Conservation (phyloP, 2,888 invertebrate genomes). For the Platerodrilus igneus region DNA sequence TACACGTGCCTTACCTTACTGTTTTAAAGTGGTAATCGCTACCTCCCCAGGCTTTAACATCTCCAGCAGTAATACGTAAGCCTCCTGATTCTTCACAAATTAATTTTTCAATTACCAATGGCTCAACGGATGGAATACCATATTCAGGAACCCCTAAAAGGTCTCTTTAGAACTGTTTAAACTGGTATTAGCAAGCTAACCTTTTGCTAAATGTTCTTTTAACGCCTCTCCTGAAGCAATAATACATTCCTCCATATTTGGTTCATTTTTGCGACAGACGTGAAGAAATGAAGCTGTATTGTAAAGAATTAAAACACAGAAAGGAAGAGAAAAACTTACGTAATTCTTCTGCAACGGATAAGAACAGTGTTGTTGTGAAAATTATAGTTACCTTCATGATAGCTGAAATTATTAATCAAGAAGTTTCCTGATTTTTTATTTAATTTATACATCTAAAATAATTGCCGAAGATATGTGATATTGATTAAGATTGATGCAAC, state of each 20-base stretch:
- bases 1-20: constrained; percentile 53
- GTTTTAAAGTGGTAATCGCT: constrained; percentile 50
- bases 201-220: constrained; percentile 49
- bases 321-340: no score
- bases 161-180: neutral
- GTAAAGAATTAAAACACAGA: constrained; percentile 1
- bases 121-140: constrained; percentile 55
- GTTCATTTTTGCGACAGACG: constrained; percentile 52
- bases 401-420: no score
- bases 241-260: constrained; percentile 50
- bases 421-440: no score
- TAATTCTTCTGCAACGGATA: neutral
- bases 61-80: constrained; percentile 45
- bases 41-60: constrained; percentile 52
- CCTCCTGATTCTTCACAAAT: constrained; percentile 49
- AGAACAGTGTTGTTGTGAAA: no score
- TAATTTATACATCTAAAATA: no score
- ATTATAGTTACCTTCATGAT: no score
- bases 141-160: constrained; percentile 51
- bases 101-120: constrained; percentile 50
- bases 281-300: constrained; percentile 54
- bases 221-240: constrained; percentile 49
- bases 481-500: no score
- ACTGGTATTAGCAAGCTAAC: no score
- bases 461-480: no score